A percentile compares a stretch with the other conserved stretches of the same genome.
phyloP scores from a whole-genome alignment of 2,113 vertebrate species.

The Notarius lentiginosus region DNA sequence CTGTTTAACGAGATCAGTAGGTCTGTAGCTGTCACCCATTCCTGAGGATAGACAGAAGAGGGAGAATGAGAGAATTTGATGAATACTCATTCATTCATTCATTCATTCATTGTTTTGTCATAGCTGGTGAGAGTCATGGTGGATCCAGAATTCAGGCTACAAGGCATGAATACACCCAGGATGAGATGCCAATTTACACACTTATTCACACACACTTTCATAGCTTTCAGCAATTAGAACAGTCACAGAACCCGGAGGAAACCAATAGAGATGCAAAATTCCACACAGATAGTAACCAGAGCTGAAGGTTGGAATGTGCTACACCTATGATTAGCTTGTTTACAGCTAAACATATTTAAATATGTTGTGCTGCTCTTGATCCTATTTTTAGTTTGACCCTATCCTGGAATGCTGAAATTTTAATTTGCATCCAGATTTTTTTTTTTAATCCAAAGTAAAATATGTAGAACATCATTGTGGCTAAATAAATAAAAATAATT shows the following conservation, averaged over 20 bases:
- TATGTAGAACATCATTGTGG: background rate
- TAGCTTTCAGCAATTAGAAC: background rate
- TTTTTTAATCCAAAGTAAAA: background rate
- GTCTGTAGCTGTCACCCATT: constrained; percentile 94
- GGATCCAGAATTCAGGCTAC: background rate
- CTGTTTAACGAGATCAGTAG: constrained; percentile 89
- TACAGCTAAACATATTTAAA: background rate
- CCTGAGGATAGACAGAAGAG: constrained; percentile 67
- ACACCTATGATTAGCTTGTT: background rate
- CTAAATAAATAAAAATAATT: background rate
- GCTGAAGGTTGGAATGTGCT: background rate
- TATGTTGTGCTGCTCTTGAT: background rate
- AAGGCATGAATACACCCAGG: background rate
- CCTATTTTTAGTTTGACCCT: background rate
- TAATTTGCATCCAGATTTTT: background rate
- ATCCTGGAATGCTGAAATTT: background rate
- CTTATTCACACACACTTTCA: background rate
- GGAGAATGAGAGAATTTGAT: background rate
- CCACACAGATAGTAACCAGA: background rate
- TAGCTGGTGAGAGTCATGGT: background rate
- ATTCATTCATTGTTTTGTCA: background rate
- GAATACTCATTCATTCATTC: background rate
- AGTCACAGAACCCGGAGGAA: background rate
- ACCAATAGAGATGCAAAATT: background rate
- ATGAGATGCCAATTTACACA: background rate